phyloP scores from a whole-genome alignment of 1,140 invertebrate species.

The Metaphire vulgaris region DNA sequence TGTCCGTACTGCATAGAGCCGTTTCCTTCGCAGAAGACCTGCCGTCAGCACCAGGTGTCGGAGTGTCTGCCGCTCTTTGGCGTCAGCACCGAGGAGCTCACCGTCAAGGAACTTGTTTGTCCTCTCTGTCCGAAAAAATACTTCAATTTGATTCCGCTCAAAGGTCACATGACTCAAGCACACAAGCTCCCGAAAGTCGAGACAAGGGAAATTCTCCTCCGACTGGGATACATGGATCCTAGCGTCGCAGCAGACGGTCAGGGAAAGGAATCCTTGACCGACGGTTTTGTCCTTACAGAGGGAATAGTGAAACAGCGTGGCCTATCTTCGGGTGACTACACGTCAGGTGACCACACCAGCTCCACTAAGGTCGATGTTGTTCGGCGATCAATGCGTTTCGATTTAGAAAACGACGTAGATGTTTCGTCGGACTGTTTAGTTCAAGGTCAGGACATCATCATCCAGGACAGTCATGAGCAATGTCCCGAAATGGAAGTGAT shows the following conservation, averaged over 20 bases:
- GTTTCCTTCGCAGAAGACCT: conserved; percentile 19
- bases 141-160: conserved; percentile 17
- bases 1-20: conserved; percentile 17
- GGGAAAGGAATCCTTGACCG: neutral
- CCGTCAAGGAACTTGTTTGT: conserved; percentile 14
- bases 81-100: conserved; percentile 19
- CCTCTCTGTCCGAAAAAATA: conserved; percentile 19
- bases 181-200: conserved; percentile 13
- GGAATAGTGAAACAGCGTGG: neutral
- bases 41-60: conserved; percentile 15
- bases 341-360: neutral
- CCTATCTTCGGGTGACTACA: neutral
- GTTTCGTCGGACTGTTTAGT: neutral
- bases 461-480: neutral
- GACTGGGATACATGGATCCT: conserved; percentile 13
- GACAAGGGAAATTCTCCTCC: conserved; percentile 10
- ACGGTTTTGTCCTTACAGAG: neutral
- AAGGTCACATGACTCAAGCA: conserved; percentile 21
- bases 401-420: neutral
- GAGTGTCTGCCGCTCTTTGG: conserved; percentile 18
- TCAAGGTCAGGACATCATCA: neutral
- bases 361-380: neutral
- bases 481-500: neutral
- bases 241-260: neutral
- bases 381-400: neutral